phyloP scores from a whole-genome alignment of 2,797 vertebrate genomes.

The Novumbra hubbsi region DNA sequence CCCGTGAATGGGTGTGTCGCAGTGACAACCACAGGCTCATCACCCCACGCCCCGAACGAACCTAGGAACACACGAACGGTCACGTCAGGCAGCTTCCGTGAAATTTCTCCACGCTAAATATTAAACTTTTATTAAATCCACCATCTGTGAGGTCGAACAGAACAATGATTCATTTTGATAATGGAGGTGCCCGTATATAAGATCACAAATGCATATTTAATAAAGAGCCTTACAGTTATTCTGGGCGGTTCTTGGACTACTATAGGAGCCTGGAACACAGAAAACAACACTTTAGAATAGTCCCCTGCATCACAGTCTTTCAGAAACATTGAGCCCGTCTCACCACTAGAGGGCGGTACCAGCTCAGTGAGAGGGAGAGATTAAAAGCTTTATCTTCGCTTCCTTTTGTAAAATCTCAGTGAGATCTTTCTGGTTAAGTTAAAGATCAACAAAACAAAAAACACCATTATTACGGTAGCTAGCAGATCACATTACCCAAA shows the following conservation, averaged over 20 bases:
- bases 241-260: neutral
- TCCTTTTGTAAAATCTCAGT: too few relatives aligned
- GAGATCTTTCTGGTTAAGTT: too few relatives aligned
- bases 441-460: too few relatives aligned
- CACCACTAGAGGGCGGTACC: constrained; percentile 4
- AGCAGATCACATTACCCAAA: neutral
- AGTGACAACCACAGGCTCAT: constrained; percentile 75
- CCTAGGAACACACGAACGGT: neutral
- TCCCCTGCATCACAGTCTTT: neutral
- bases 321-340: neutral
- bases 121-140: too few relatives aligned
- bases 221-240: neutral
- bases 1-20: constrained; percentile 85
- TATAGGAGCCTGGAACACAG: neutral
- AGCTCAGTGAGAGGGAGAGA: neutral
- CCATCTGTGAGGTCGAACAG: too few relatives aligned
- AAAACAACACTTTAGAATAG: neutral
- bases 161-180: too few relatives aligned
- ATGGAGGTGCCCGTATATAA: too few relatives aligned
- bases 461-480: neutral
- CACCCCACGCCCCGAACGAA: neutral
- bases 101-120: too few relatives aligned
- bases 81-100: neutral
- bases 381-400: neutral
- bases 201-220: too few relatives aligned